Percentiles rank a stretch among this genome's conserved stretches.
These are phyloP conservation scores for Cyphomyrmex costatus DNA, from an alignment of 1,140 invertebrate species.

Conservation along the genomic window DNA sequence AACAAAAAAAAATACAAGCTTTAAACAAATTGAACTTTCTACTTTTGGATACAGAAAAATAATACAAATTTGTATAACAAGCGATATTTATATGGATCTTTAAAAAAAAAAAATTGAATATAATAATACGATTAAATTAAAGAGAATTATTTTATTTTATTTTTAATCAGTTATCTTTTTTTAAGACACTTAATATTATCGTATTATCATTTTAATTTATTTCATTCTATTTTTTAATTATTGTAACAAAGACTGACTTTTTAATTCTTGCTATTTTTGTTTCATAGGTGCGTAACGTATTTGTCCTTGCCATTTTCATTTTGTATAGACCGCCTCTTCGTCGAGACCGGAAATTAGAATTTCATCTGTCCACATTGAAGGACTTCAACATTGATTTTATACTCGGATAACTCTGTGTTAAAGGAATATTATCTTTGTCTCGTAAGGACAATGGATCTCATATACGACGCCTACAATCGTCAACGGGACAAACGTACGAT, in stretches of 20 bases:
- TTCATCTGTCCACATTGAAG: conserved; percentile 45
- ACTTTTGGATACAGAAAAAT: not conserved
- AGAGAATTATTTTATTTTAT: not conserved
- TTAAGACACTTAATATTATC: not conserved
- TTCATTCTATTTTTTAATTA: not conserved
- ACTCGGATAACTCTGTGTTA: conserved; percentile 24
- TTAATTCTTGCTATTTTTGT: not conserved
- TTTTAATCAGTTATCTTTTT: not conserved
- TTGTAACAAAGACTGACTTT: not conserved
- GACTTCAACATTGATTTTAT: conserved; percentile 33
- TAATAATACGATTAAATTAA: not conserved
- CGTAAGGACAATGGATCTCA: conserved; percentile 17
- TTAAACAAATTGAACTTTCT: not conserved
- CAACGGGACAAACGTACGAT: conserved; percentile 29
- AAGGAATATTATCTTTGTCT: conserved; percentile 23
- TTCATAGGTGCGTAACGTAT: not conserved
- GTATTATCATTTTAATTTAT: not conserved
- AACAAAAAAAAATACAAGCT: conserved; percentile 64
- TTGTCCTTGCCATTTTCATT: conserved; percentile 16
- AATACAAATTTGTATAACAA: not conserved
- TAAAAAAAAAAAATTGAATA: not conserved
- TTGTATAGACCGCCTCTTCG: not conserved
- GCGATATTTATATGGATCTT: not conserved
- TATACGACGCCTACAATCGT: conserved; percentile 47
- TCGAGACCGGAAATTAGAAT: conserved; percentile 53